Conservation (phyloP, 1,140 invertebrate species). For the Musca vetustissima region DNA sequence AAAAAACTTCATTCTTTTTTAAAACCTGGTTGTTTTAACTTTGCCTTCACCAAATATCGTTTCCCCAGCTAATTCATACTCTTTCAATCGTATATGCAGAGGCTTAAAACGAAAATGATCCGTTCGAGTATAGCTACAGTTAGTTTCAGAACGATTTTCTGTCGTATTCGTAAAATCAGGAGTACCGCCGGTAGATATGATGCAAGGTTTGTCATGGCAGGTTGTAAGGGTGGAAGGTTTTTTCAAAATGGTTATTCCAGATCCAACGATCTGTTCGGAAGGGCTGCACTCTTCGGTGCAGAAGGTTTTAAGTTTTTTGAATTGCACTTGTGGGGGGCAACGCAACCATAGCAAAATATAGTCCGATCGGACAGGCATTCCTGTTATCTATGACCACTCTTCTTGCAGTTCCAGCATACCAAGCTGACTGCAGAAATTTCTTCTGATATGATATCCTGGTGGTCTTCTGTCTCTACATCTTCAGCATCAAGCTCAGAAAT, state of each 20-base stretch:
- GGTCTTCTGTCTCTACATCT: background rate
- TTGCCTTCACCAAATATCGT: background rate
- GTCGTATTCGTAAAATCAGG: no score
- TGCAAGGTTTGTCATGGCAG: no score
- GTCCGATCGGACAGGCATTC: conserved; percentile 15
- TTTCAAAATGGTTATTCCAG: background rate
- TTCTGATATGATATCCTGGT: background rate
- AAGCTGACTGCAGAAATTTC: background rate
- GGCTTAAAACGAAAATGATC: background rate
- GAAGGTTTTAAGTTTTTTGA: background rate
- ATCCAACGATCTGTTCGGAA: background rate
- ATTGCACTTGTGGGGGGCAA: background rate
- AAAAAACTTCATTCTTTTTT: background rate
- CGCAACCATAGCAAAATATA: conserved; percentile 15
- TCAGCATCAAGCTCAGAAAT: background rate
- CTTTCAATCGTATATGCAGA: background rate
- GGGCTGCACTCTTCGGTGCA: background rate
- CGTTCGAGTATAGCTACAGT: background rate
- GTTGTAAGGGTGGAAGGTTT: background rate
- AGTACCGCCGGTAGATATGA: no score
- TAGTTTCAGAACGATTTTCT: background rate
- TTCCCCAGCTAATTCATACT: background rate
- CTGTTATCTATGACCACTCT: conserved; percentile 25
- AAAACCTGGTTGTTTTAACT: background rate
- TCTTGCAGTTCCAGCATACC: conserved; percentile 28